Base-by-base conservation (phyloP, 2,797 vertebrate species). In the Pseudochaenichthys georgianus region DNA sequence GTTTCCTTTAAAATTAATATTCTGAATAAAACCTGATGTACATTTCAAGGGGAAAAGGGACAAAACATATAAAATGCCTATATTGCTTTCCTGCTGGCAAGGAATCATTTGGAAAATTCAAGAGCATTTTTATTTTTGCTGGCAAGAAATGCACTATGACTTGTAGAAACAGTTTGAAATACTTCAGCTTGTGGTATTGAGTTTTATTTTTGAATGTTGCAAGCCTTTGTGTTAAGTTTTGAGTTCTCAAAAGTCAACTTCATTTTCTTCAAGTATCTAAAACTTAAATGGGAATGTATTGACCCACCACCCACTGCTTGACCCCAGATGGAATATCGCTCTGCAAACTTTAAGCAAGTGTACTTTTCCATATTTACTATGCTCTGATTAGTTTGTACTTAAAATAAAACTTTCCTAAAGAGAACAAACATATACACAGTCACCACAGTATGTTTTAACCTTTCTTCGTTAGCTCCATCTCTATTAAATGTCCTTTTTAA, bases 401-500 rank as follows among this genome's bases (percentile, higher is more conserved):
- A 86, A 71, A 28, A 28, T 28, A 28, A 5, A 57, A 51, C 43
- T 50, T 65, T 58, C 0, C 5, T 58, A 34, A 52, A 21, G 58
- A 58, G 43, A 71, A 78, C 47, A 83, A 82, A 89, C 73, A 67
- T 66, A 70, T 53, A 79, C 61, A 61, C 28, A 81, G 80, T 52
- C 55, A 70, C 66, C 50, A 21, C 50, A 43, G 34, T 54, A 16
- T 70, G 51, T 48, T 87, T 81, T 68, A 69, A 84, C 73, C 64
- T 86, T 61, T 70, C 54, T 70, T 80, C 58, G 73, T 88, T 70
- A 84, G 75, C 67, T 80, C 60, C 23, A 41, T 73, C 61, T 81
- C 82, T 87, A 88, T 89, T 90, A 85, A 88, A 87, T 87, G 79
- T 89, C 70, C 70, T 73, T 87, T 88, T 84, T 73, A 51, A 85